Evolutionary conservation across 2,797 vertebrate species (phyloP), one percentile per base, ranked within the genome.

Genomic region (Eupleurogrammus muticus): DNA sequence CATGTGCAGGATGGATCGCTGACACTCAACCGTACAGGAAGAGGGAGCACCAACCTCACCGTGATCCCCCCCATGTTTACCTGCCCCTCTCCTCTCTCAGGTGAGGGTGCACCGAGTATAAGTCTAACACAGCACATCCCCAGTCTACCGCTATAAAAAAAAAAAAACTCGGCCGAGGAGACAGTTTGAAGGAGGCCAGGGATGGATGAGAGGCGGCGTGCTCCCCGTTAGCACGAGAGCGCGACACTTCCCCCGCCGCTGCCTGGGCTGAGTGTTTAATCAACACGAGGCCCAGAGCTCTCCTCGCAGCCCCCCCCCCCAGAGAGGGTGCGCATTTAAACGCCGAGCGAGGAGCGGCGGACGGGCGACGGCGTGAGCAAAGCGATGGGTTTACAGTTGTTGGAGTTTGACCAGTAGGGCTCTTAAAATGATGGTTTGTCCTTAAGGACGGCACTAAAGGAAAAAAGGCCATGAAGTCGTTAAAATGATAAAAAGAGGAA

Each of bases 41-140:
- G 13, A 17, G 6, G 77, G 53, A 61, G 17, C 34, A n/a, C 68
- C 36, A 67, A 53, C 42, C 19, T 2, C 1, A 58, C 77, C 52
- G 58, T 36, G 63, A 74, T 61, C 62, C 66, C 70, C 28, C 68
- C 56, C 44, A 10, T 2, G 52, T 54, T 57, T 49, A 17, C 54
- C 34, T 49, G 28, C 19, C 66, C 52, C 34, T 64, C 52, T 57
- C 44, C 61, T 69, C 50, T 56, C 60, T 58, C 80, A 80, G 73
- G 73, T 79, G 75, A 75, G 24, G 34, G 66, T 40, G 59, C 63
- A 69, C 6, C 28, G 77, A 72, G 46, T 16, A 75, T 46, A 77
- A 79, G 81, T 77, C 76, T 69, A 48, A 66, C 17, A 57, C 65
- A 9, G 52, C 51, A 51, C 73, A 74, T 69, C 63, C 10, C 40